Percentiles rank a stretch among this genome's conserved stretches.
These are phyloP conservation scores for Strix occidentalis DNA, from an alignment of 2,797 vertebrate species.

Conservation along the genomic window DNA sequence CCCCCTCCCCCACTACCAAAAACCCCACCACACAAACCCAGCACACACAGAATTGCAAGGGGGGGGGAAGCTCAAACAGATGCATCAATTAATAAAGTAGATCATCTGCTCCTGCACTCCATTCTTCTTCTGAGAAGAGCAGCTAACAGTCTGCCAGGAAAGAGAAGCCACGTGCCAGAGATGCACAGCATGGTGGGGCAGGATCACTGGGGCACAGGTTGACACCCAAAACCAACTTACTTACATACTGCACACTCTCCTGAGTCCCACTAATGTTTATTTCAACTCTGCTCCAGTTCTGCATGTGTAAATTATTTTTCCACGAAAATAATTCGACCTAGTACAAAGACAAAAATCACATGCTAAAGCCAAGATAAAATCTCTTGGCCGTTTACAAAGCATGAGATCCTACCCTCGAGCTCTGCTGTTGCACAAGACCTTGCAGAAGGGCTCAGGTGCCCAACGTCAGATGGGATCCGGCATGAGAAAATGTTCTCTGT, in stretches of 20 bases:
- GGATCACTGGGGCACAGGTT: background rate
- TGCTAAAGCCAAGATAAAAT: background rate
- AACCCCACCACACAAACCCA: no score
- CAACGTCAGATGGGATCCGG: background rate
- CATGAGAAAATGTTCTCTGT: accelerated
- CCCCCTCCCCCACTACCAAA: no score
- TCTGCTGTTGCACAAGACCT: background rate
- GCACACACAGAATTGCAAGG: no score
- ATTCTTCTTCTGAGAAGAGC: background rate
- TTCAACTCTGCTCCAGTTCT: background rate
- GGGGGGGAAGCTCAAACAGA: background rate
- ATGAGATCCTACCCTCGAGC: background rate
- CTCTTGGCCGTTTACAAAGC: background rate
- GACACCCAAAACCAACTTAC: accelerated
- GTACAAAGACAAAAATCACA: background rate
- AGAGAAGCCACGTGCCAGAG: background rate
- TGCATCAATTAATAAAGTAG: background rate
- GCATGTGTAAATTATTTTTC: background rate
- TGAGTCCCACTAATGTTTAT: background rate
- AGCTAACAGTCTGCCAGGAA: background rate
- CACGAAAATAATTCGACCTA: background rate
- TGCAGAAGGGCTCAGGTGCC: background rate
- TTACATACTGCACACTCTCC: background rate
- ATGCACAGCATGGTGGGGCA: background rate
- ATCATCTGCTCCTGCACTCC: background rate